A percentile compares a stretch with the other conserved stretches of the same genome.
Conservation (phyloP, 2,113 vertebrate genomes). For the Dromiciops gliroides region DNA sequence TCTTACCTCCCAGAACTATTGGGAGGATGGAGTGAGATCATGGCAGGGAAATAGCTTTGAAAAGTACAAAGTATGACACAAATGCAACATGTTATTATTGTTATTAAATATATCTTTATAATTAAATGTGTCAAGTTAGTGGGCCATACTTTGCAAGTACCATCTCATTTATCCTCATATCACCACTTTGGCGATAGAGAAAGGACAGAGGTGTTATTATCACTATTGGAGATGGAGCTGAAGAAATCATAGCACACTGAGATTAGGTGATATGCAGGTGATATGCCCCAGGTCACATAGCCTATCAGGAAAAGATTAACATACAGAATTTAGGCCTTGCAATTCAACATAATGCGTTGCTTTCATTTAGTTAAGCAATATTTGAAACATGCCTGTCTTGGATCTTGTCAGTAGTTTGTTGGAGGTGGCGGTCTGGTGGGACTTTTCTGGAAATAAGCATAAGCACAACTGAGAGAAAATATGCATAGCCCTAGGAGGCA, state of each 20-base stretch:
- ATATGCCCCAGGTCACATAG: constrained; percentile 21
- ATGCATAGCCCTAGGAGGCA: neutral
- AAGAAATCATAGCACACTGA: constrained; percentile 10
- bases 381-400: neutral
- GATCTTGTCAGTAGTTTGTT: neutral
- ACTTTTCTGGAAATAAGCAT: neutral
- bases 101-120: constrained; percentile 50
- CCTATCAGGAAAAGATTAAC: constrained; percentile 18
- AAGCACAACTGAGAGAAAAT: neutral
- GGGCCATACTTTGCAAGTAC: neutral
- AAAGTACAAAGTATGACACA: constrained; percentile 47
- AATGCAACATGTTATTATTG: constrained; percentile 62
- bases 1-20: constrained; percentile 46
- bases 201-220: constrained; percentile 38
- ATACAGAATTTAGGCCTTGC: constrained; percentile 8
- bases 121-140: constrained; percentile 30
- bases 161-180: constrained; percentile 20
- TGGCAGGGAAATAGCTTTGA: constrained; percentile 41
- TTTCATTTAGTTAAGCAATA: neutral
- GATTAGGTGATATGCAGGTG: constrained; percentile 26
- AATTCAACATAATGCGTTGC: constrained; percentile 10
- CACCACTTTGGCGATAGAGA: constrained; percentile 45
- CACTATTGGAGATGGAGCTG: constrained; percentile 27
- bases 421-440: neutral
- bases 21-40: constrained; percentile 53